Base-by-base conservation (phyloP, 2,113 vertebrate genomes). In the Fukomys damarensis region DNA sequence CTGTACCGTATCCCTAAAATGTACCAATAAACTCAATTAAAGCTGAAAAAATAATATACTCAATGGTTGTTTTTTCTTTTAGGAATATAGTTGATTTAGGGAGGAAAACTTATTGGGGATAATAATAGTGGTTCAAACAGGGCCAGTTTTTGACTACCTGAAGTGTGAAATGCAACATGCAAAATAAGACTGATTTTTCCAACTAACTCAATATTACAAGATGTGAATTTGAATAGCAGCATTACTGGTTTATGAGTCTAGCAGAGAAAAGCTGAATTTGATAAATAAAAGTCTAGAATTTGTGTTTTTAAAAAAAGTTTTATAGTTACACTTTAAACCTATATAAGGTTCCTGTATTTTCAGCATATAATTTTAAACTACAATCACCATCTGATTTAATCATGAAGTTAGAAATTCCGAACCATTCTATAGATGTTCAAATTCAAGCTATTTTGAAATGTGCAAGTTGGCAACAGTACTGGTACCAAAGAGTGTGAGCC, bases 281-380 rank as follows among this genome's bases (percentile, higher is more conserved):
- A 94, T 94, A 61, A 65, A 80, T 91, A 11, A 86, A 96, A 80
- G 30, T 90, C 30, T 91, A n/a, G 8, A 94, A 90, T 96, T 87
- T 92, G 52, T 80, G 26, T 97, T 95, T 84, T 92, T 52, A 96
- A 94, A 83, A 93, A 52, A 9, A 66, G 20, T 41, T 88, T 93
- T 94, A 35, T 52, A 66, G 32, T 92, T 61, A 93, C 2, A 91
- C n/a, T 65, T 95, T 91, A 93, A 89, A 98, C 97, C 96, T 98
- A 96, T 22, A 79, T 97, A 92, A 81, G 68, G 83, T 96, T 91
- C 92, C 93, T 77, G 1, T 58, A 49, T 41, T 96, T 97, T 95
- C 87, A 98, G 83, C 96, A 97, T 98, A 74, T 97, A 80, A 82
- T 97, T 98, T 97, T 91, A 96, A 97, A 95, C 95, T 98, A 96